Conservation (phyloP, 2,888 invertebrate species). For the Macrophya annulata region DNA sequence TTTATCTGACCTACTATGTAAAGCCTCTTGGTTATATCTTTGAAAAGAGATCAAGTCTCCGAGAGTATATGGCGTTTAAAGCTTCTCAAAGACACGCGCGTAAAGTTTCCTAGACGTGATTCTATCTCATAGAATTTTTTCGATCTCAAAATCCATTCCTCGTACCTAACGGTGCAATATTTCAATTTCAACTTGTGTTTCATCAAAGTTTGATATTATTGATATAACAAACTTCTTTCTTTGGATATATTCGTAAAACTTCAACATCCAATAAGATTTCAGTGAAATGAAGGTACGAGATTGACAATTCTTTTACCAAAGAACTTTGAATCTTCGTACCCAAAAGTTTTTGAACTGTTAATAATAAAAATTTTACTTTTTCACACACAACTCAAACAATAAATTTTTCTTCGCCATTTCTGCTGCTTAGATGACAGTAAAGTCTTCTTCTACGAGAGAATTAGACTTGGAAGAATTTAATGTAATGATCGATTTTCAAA, state of each 20-base stretch:
- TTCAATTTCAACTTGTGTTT: background rate
- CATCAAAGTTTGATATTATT: background rate
- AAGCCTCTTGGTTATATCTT: background rate
- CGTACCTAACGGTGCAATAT: background rate
- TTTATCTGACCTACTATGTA: constrained; percentile 4
- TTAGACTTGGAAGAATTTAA: background rate
- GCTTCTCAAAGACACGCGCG: constrained; percentile 6
- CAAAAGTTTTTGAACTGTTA: background rate
- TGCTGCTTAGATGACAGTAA: no score
- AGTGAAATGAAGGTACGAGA: background rate
- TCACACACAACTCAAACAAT: background rate
- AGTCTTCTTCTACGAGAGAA: background rate
- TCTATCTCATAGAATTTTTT: background rate
- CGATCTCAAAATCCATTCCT: background rate
- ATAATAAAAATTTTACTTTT: background rate
- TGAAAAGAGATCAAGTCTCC: constrained; percentile 9
- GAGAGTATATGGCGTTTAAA: background rate
- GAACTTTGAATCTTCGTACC: background rate
- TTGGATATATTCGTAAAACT: background rate
- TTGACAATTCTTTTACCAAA: background rate
- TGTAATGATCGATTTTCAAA: background rate
- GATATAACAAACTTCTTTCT: background rate
- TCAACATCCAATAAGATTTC: background rate
- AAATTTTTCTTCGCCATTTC: background rate
- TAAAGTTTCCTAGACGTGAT: background rate